phyloP scores from a whole-genome alignment of 2,113 vertebrate species.

The Arothron firmamentum region DNA sequence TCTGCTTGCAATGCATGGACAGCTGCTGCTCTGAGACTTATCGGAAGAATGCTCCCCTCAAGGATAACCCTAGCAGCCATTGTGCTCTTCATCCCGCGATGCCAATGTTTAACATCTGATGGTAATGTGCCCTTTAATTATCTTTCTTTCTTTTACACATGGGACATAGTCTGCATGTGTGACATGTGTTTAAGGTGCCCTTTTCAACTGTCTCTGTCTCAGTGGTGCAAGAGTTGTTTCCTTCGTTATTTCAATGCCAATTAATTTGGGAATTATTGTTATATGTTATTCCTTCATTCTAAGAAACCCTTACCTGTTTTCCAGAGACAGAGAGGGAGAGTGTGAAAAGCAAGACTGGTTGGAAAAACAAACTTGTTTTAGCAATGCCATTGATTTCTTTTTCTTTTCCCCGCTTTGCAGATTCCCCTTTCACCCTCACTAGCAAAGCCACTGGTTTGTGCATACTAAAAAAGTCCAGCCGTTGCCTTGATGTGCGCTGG shows the following conservation, averaged over 20 bases:
- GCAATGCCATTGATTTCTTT: not conserved
- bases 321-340: no score
- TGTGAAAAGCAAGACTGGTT: no score
- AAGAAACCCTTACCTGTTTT: no score
- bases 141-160: conserved; percentile 4
- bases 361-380: not conserved
- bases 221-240: no score
- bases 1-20: conserved; percentile 50
- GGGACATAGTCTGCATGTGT: not conserved
- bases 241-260: no score
- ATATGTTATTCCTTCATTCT: no score
- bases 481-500: conserved; percentile 78
- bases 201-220: not conserved
- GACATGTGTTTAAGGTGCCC: not conserved
- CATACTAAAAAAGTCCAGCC: conserved; percentile 18
- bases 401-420: conserved; percentile 24
- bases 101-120: conserved; percentile 2
- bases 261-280: no score
- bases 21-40: conserved; percentile 46
- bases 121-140: not conserved
- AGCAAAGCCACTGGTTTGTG: conserved; percentile 56
- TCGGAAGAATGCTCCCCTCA: conserved; percentile 42
- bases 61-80: conserved; percentile 52
- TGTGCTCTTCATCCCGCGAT: conserved; percentile 41
- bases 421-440: conserved; percentile 41